These are phyloP conservation scores for Halotydeus destructor DNA, from an alignment of 1,140 invertebrate species.

Conservation along the genomic window DNA sequence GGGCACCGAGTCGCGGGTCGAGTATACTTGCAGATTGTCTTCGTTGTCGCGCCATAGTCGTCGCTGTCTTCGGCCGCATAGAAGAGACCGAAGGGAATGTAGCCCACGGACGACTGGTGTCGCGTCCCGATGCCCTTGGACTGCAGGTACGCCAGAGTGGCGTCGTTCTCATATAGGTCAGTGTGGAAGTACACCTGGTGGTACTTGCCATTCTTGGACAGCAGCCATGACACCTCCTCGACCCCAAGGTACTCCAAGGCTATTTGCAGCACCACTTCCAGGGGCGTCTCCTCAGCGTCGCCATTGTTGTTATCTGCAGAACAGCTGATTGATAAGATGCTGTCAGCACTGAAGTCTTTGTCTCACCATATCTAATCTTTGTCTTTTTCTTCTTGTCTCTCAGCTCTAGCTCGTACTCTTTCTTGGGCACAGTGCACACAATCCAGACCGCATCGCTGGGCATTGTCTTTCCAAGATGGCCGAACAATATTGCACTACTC, in stretches of 20 bases:
- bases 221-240: slow-evolving; percentile 7
- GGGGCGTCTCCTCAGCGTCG: neutral
- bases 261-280: slow-evolving; percentile 6
- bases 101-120: slow-evolving; percentile 15
- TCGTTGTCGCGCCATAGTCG: too few relatives aligned
- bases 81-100: slow-evolving; percentile 12
- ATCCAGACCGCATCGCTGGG: slow-evolving; percentile 14
- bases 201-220: slow-evolving; percentile 8
- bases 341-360: too few relatives aligned
- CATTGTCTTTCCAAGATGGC: too few relatives aligned
- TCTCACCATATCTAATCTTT: neutral
- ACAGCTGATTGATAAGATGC: too few relatives aligned
- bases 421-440: slow-evolving; percentile 8
- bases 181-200: slow-evolving; percentile 16
- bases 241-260: slow-evolving; percentile 7
- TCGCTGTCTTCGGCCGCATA: neutral
- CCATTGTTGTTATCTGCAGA: slow-evolving; percentile 4
- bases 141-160: slow-evolving; percentile 11
- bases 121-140: slow-evolving; percentile 15
- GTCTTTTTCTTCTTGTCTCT: neutral
- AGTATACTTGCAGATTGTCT: neutral
- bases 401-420: slow-evolving; percentile 10
- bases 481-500: too few relatives aligned
- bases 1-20: neutral
- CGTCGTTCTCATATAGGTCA: slow-evolving; percentile 13